These are phyloP conservation scores for Exaiptasia diaphana DNA, from an alignment of 64 coral and sea anemone genomes.

Conservation along the genomic window DNA sequence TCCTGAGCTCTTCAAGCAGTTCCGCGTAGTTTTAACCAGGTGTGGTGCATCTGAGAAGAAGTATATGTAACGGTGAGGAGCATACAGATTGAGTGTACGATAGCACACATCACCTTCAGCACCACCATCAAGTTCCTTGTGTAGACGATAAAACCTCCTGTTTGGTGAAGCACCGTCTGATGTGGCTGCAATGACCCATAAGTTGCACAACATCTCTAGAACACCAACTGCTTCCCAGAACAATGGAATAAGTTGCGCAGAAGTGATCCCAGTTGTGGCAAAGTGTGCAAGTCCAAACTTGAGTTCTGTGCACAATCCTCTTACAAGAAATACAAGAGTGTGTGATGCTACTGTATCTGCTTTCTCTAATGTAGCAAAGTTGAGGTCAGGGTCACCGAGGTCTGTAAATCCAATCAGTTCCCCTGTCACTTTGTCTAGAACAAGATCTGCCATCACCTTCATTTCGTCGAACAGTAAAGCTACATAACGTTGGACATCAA, in stretches of 20 bases:
- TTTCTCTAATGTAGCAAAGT: constrained; percentile 24
- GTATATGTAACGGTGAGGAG: constrained; percentile 18
- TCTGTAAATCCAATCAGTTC: constrained; percentile 31
- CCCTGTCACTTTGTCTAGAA: constrained; percentile 30
- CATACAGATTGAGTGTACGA: constrained; percentile 13
- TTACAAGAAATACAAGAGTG: not conserved
- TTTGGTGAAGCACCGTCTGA: no score
- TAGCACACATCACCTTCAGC: constrained; percentile 11
- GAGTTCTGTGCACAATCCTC: constrained; percentile 9
- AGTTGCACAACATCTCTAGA: constrained; percentile 1
- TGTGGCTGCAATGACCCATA: no score
- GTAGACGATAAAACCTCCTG: not conserved
- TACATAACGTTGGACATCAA: constrained; percentile 52
- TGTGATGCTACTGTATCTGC: not conserved
- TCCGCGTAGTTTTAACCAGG: constrained; percentile 3
- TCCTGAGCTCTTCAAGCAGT: constrained; percentile 1
- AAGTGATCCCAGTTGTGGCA: constrained; percentile 4
- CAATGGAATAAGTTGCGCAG: not conserved
- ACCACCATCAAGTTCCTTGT: not conserved
- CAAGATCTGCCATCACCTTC: constrained; percentile 47
- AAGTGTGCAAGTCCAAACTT: constrained; percentile 21
- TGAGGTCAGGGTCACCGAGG: constrained; percentile 26
- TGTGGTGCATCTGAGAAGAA: constrained; percentile 19
- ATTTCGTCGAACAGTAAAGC: no score
- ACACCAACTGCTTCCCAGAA: no score